Percentiles rank a stretch among this genome's conserved stretches.
phyloP scores from a whole-genome alignment of 2,888 invertebrate species.

The Tiliacea aurago region DNA sequence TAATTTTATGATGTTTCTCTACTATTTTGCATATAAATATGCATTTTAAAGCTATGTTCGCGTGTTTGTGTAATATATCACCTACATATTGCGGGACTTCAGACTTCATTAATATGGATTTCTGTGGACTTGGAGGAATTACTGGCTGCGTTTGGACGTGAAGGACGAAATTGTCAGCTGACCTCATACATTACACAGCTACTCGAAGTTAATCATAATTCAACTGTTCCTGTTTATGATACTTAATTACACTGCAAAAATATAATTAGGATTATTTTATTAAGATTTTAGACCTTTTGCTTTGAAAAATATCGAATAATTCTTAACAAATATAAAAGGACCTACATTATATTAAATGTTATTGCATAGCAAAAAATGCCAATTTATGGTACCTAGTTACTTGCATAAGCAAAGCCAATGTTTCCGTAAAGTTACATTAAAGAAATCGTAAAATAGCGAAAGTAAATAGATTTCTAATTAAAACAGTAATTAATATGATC shows the following conservation, averaged over 20 bases:
- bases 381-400: constrained; percentile 10
- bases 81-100: constrained; percentile 52
- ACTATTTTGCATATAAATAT: constrained; percentile 67
- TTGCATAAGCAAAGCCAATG: constrained; percentile 17
- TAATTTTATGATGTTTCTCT: constrained; percentile 68
- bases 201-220: neutral
- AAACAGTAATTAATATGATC: constrained; percentile 54
- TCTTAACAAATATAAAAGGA: neutral
- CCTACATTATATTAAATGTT: neutral
- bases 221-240: neutral
- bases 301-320: neutral
- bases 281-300: neutral
- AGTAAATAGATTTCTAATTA: constrained; percentile 55
- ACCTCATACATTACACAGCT: neutral
- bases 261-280: too few relatives aligned
- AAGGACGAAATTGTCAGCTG: constrained; percentile 30
- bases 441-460: constrained; percentile 44
- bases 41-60: constrained; percentile 63
- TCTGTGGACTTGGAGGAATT: constrained; percentile 43
- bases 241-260: neutral
- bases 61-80: constrained; percentile 67
- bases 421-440: constrained; percentile 26
- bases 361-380: neutral
- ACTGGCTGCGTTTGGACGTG: constrained; percentile 19
- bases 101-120: constrained; percentile 59